These are phyloP conservation scores for Plagiodera versicolora DNA, from an alignment of 2,888 invertebrate species.

Conservation along the genomic window DNA sequence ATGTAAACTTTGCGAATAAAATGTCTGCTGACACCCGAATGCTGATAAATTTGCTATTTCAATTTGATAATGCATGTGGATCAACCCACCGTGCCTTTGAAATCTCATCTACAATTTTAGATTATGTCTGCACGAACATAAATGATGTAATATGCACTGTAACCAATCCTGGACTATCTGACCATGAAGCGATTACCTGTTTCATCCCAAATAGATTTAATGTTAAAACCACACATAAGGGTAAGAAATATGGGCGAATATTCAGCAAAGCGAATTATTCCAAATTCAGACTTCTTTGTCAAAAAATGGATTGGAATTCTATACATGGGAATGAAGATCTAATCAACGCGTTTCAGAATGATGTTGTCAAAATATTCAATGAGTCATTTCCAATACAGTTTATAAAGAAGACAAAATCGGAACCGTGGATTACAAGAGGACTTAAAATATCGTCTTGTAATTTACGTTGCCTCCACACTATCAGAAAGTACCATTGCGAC, in stretches of 20 bases:
- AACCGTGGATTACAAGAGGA: background rate
- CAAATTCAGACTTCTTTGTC: background rate
- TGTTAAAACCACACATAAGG: background rate
- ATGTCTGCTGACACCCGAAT: background rate
- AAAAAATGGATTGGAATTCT: background rate
- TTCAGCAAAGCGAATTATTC: background rate
- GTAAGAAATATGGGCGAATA: background rate
- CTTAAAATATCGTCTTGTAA: slow-evolving; percentile 1
- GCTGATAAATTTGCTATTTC: background rate
- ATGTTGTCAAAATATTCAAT: background rate
- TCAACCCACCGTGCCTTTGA: too few species aligned
- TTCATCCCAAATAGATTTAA: background rate
- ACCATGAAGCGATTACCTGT: too few species aligned
- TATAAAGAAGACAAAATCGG: background rate
- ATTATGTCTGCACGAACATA: too few species aligned
- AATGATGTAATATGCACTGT: too few species aligned
- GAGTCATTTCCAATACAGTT: background rate
- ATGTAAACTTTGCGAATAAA: background rate
- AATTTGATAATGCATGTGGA: too few species aligned
- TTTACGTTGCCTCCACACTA: slow-evolving; percentile 1
- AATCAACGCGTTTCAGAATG: background rate
- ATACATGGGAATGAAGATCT: background rate
- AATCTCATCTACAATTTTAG: too few species aligned
- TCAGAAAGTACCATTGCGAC: slow-evolving; percentile 1
- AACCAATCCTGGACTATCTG: too few species aligned